Evolutionary conservation across 1,140 invertebrate genomes (phyloP), one percentile per base, ranked within the genome.

Genomic region (Propsilocerus akamusi): DNA sequence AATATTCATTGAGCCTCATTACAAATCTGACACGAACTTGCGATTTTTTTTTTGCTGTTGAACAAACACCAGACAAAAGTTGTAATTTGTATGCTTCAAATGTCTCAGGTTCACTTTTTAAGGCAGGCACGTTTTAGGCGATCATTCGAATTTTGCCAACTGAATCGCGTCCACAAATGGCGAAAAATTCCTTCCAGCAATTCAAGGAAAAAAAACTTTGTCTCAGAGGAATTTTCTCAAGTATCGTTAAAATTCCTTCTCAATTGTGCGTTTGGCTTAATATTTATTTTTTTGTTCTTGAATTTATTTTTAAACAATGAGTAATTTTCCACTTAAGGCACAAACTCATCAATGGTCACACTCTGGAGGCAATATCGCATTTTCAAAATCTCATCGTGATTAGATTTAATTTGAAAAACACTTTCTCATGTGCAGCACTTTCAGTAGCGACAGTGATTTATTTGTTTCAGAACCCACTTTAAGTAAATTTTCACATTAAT

Each of bases 361-460:
- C n/a, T 17, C 17, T 17, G 11, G 17, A 41, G 2, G 22, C 17
- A 41, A 20, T 41, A 41, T 17, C 22, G 17, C 8, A 7, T 14
- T 41, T 14, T 41, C 34, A 20, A 41, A 41, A 41, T 41, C 34
- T 41, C 34, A 41, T 41, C 34, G 34, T 41, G 34, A 41, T 41
- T 41, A 20, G 22, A n/a, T 41, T 41, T 41, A 41, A 17, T 41
- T 41, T 17, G 10, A 20, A 20, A 20, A 41, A 41, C 28, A 30
- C n/a, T 30, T 12, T 30, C 28, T 30, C 28, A 30, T n/a, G 14
- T n/a, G 14, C 28, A 12, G 14, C 10, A 37, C 22, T 41, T 20
- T 41, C 34, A 41, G 17, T 8, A 17, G 17, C 34, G 8, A 17
- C 14, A n/a, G n/a, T 20, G 22, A 41, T 7, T 41, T 41, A 17